phyloP scores from a whole-genome alignment of 1,140 invertebrate genomes.

The Uloborus diversus region DNA sequence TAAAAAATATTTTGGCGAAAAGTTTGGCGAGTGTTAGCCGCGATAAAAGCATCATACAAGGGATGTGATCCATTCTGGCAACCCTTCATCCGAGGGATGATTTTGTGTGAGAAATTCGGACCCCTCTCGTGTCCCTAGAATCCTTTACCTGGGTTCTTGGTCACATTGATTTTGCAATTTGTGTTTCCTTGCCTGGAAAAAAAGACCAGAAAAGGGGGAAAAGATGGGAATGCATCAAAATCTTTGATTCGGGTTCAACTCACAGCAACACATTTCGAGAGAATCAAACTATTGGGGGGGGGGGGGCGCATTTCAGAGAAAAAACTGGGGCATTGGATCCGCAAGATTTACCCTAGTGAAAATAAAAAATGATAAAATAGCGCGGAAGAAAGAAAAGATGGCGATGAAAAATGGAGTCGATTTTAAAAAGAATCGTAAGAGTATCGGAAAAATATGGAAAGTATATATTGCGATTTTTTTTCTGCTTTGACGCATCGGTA shows the following conservation, averaged over 20 bases:
- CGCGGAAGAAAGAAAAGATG: slow-evolving; percentile 29
- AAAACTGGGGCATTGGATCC: slow-evolving; percentile 44
- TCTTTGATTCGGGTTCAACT: slow-evolving; percentile 32
- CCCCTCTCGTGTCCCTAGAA: slow-evolving; percentile 25
- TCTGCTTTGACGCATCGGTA: neutral
- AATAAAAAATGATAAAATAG: slow-evolving; percentile 27
- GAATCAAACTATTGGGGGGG: neutral
- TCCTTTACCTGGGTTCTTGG: slow-evolving; percentile 54
- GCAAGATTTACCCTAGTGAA: slow-evolving; percentile 24
- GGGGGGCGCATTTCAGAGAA: neutral
- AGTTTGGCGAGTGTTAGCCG: no score
- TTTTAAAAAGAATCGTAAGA: slow-evolving; percentile 24
- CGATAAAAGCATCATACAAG: no score
- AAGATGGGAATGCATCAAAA: slow-evolving; percentile 29
- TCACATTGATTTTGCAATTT: slow-evolving; percentile 54
- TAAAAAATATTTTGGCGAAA: no score
- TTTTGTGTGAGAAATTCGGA: slow-evolving; percentile 50
- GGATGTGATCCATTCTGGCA: no score
- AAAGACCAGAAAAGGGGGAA: neutral
- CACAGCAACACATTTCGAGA: slow-evolving; percentile 10
- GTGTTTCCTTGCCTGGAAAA: slow-evolving; percentile 7
- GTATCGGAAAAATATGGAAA: slow-evolving; percentile 41
- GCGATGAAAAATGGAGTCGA: slow-evolving; percentile 48
- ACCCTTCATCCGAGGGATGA: slow-evolving; percentile 31
- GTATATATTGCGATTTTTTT: neutral